These are phyloP conservation scores for Parthenolecanium corni DNA, from an alignment of 2,888 invertebrate species.

Conservation along the genomic window DNA sequence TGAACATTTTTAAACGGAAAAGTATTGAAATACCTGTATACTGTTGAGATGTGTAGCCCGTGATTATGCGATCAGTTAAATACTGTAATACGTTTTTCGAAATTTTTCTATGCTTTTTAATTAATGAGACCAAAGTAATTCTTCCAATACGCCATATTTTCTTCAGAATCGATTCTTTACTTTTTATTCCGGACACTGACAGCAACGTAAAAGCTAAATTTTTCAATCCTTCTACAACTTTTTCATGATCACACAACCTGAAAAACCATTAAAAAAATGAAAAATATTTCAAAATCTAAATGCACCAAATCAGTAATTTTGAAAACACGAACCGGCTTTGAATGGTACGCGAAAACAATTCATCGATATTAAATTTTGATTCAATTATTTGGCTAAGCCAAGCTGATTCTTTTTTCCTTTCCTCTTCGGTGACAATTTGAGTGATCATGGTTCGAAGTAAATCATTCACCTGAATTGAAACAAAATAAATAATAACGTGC, in stretches of 20 bases:
- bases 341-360: constrained; percentile 20
- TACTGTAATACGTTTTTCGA: constrained; percentile 46
- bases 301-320: neutral
- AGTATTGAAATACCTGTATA: constrained; percentile 43
- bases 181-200: constrained; percentile 33
- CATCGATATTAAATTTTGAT: constrained; percentile 31
- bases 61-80: constrained; percentile 47
- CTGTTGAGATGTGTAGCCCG: constrained; percentile 45
- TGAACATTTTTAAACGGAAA: neutral
- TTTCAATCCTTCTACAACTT: constrained; percentile 44
- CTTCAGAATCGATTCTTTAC: constrained; percentile 38
- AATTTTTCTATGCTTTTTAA: constrained; percentile 43
- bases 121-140: constrained; percentile 47
- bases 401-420: constrained; percentile 40
- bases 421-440: constrained; percentile 41
- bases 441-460: constrained; percentile 37
- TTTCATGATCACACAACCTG: constrained; percentile 43
- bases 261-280: constrained; percentile 15
- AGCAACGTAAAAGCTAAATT: constrained; percentile 43
- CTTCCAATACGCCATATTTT: constrained; percentile 44
- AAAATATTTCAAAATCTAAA: neutral
- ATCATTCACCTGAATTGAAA: constrained; percentile 33
- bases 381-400: constrained; percentile 47
- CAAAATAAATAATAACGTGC: neutral
- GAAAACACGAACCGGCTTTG: constrained; percentile 11